Base-by-base conservation (phyloP, 2,888 invertebrate species). In the Candidula unifasciata region DNA sequence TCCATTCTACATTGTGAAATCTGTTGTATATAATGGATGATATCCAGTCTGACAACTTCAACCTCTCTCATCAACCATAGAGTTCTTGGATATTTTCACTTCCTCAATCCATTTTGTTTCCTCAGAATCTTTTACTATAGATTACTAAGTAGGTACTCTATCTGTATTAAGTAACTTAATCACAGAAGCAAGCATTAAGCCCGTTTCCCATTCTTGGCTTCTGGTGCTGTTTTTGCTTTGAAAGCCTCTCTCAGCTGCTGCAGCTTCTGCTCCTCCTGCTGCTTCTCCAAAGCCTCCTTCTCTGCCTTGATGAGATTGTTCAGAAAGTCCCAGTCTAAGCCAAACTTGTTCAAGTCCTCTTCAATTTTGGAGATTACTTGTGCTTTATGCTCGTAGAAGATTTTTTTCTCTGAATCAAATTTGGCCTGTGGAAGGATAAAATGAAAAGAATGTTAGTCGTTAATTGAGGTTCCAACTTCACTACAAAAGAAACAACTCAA, bases 331-430 rank as follows among this genome's bases (percentile, higher is more conserved):
- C 84, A 86, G 86, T 88, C 87, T 37, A 91, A 84, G 18, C 86
- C 79, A 86, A 87, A 89, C n/a, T 86, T 81, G 54, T 84, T 71
- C 24, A 90, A 85, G 27, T 92, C 91, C 30, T 76, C 84, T 64
- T 89, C 88, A 8, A 92, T 90, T 84, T 90, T 87, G 86, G 95
- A 93, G 83, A 98, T 93, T 33, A 96, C 95, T 74, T 96, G 95
- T 0, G 96, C 94, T 92, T 97, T 97, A 82, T 96, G 95, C 91
- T 95, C 94, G 33, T 96, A 94, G 92, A 96, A 97, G 0, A 95
- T 95, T 16, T 96, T 96, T 92, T 97, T 96, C 92, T 97, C 96
- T 18, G 94, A 94, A 91, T 96, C 95, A 57, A 98, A 93, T 85
- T 95, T 92, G 78, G 94, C 94, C 90, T 95, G 95, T 90, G 96